These are phyloP conservation scores for Timema cristinae DNA, from an alignment of 2,888 invertebrate species.

Conservation along the genomic window DNA sequence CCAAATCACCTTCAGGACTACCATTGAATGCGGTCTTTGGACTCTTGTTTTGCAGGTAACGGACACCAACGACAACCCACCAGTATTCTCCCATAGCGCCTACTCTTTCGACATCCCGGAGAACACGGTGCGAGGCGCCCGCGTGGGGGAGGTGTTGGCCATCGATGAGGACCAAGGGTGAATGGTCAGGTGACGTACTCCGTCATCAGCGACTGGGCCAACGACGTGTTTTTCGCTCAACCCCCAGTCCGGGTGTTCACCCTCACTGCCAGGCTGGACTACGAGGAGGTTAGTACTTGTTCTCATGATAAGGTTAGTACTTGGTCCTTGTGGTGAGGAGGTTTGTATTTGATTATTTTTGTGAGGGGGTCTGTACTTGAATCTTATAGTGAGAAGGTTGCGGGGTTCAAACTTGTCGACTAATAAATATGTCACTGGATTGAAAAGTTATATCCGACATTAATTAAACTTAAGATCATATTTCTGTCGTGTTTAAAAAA, in stretches of 20 bases:
- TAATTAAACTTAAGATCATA: too few species aligned
- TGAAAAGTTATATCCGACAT: too few species aligned
- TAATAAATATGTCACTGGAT: too few species aligned
- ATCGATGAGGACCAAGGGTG: constrained; percentile 78
- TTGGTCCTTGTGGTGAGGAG: too few species aligned
- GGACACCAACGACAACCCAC: constrained; percentile 94
- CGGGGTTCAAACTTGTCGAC: too few species aligned
- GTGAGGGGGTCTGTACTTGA: too few species aligned
- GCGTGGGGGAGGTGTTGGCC: constrained; percentile 83
- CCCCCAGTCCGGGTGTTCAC: constrained; percentile 91
- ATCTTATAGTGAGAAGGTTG: too few species aligned
- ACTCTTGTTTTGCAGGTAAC: constrained; percentile 61
- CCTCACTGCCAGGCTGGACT: constrained; percentile 83
- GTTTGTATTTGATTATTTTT: too few species aligned
- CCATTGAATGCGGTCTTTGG: not conserved
- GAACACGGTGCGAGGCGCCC: constrained; percentile 77
- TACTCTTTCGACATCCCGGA: constrained; percentile 92
- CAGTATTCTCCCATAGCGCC: constrained; percentile 77
- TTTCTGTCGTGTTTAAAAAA: too few species aligned
- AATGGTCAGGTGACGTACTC: constrained; percentile 87
- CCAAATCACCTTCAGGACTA: not conserved
- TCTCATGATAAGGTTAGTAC: too few species aligned
- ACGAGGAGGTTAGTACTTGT: constrained; percentile 79
- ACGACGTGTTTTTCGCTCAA: constrained; percentile 92
- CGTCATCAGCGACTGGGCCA: constrained; percentile 91